Conservation (phyloP, 2,888 invertebrate species). For the Athalia circularis region DNA sequence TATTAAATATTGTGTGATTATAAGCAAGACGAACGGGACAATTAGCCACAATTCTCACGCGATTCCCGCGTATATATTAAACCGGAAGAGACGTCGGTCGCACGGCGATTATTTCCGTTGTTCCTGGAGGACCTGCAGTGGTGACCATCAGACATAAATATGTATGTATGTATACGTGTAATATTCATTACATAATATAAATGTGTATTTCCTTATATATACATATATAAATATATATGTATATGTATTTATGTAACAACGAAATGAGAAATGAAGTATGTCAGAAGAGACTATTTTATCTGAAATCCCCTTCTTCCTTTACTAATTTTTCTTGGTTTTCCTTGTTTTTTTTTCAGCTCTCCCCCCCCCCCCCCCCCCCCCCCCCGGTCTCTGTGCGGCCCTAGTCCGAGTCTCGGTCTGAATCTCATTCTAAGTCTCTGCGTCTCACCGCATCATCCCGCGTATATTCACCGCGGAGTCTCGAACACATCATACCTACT, state of each 20-base stretch:
- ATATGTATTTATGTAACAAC: too few species aligned
- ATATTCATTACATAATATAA: too few species aligned
- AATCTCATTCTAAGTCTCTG: neutral
- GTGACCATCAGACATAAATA: neutral
- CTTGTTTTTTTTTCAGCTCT: neutral
- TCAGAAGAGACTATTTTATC: too few species aligned
- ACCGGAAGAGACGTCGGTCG: constrained; percentile 33
- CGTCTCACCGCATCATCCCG: neutral
- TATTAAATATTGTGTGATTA: neutral
- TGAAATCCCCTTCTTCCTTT: neutral
- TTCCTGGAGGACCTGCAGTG: neutral
- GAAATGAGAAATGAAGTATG: too few species aligned
- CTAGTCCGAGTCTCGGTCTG: neutral
- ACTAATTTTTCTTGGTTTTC: neutral
- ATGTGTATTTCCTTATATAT: too few species aligned
- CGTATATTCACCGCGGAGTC: neutral
- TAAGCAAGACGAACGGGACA: neutral
- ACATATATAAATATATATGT: too few species aligned
- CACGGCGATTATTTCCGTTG: constrained; percentile 36
- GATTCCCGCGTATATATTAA: neutral
- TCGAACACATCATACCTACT: neutral
- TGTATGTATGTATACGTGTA: too few species aligned
- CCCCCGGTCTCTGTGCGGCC: too few species aligned
- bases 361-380: too few species aligned
- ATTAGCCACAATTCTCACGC: constrained; percentile 17